Evolutionary conservation across 2,113 vertebrate genomes (phyloP), one percentile per base, ranked within the genome.

Genomic region (Paraplagusia blochii): DNA sequence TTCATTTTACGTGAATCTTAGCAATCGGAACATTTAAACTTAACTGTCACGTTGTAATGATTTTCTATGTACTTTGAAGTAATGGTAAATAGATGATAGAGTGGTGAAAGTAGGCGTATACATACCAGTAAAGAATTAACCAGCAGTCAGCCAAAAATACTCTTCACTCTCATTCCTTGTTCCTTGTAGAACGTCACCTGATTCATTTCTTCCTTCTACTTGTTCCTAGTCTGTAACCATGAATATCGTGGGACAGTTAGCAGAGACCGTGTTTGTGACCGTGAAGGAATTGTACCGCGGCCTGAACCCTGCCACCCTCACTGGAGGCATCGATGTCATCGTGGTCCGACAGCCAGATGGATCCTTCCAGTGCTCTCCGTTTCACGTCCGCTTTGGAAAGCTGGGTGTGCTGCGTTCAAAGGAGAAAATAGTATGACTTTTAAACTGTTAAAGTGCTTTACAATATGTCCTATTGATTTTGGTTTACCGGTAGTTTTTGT

Each of bases 301-400:
- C 1, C 90, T 99, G 22, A 99, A 98, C 86, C 93, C 96, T 0
- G 92, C 95, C 77, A 98, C 93, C 0, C 90, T 98, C 57, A 94
- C 92, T 0, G 97, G 97, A 0, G 92, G 93, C 62, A 98, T 98
- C 0, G 94, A 98, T 0, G 93, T 99, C 53, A 85, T 99, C 0
- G 94, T 99, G 69, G 95, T 99, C 67, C 90, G 85, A n/a, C 96
- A 98, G 84, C 87, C 81, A 0, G 92, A 98, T 11, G 94, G 93
- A 40, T 93, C 93, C 2, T 93, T 94, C 80, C 92, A 87, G 22
- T 97, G 96, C 68, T 99, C 96, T 0, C 96, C 96, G 0, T 99
- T 98, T 22, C 95, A 98, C 0, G 94, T 98, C 42, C 93, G 94
- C 43, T 98, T 98, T 0, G 95, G 97, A 58, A 99, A 98, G 80